Evolutionary conservation across 1,140 invertebrate genomes (phyloP), one percentile per base, ranked within the genome.

Genomic region (Lethrus apterus): DNA sequence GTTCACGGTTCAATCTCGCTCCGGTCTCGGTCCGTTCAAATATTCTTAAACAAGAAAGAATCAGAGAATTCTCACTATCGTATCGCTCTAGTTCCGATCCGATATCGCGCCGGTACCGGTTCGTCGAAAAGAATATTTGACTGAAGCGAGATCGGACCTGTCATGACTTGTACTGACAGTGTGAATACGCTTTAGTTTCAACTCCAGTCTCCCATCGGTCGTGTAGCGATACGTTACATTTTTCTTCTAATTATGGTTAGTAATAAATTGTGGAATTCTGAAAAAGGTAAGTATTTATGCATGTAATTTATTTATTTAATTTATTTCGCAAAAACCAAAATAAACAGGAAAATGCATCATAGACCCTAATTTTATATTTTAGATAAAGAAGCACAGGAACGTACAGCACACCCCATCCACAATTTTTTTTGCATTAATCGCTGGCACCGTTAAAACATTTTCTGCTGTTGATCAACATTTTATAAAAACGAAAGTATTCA

Each of bases 91-190:
- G n/a, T n/a, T n/a, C n/a, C n/a, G n/a, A n/a, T n/a, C n/a, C n/a
- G n/a, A n/a, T n/a, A n/a, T 33, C 31, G 31, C 14, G 31, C 14
- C 31, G 31, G 31, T 33, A 8, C 31, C 31, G 31, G 31, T 33
- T 33, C 31, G 31, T 33, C 31, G 13, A 33, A 33, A 33, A 33
- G 9, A 33, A 33, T 33, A 33, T 33, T 33, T 33, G 31, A 33
- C 31, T 33, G 31, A 33, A 33, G 13, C 31, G 31, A 33, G 31
- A 33, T 33, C 23, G 23, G 23, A 26, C 5, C 23, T 26, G 23
- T 26, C 23, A 26, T 26, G 23, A 26, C 23, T 26, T 26, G n/a
- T 26, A 26, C 23, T 26, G n/a, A 26, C 23, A 26, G 23, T 26
- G 23, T 26, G 23, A 26, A 26, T 9, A 33, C 31, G 5, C 14